phyloP scores from a whole-genome alignment of 2,888 invertebrate genomes.

The Meganola albula region DNA sequence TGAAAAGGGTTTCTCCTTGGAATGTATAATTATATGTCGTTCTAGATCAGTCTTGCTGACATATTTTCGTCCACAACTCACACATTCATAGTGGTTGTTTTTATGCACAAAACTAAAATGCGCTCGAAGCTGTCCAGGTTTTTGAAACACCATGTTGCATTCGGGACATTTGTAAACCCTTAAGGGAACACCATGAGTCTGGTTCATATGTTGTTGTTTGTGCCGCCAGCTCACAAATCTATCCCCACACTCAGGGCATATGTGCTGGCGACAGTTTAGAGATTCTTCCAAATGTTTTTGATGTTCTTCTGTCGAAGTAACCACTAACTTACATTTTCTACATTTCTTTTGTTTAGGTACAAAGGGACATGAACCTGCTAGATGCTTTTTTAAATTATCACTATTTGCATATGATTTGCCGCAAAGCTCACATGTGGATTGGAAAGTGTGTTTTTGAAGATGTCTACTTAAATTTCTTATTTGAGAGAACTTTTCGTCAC shows the following conservation, averaged over 20 bases:
- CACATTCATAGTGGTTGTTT: conserved; percentile 23
- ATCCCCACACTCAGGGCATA: conserved; percentile 34
- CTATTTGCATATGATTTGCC: conserved; percentile 39
- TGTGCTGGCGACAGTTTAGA: conserved; percentile 35
- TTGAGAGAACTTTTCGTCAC: conserved; percentile 34
- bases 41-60: conserved; percentile 26
- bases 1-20: conserved; percentile 13
- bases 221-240: conserved; percentile 35
- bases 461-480: conserved; percentile 40
- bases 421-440: conserved; percentile 42
- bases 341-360: conserved; percentile 27
- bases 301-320: conserved; percentile 31
- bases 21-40: conserved; percentile 39
- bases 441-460: conserved; percentile 38
- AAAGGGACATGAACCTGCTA: conserved; percentile 14
- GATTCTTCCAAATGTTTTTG: conserved; percentile 30
- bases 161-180: neutral
- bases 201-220: conserved; percentile 34
- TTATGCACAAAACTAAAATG: conserved; percentile 21
- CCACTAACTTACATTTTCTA: conserved; percentile 37
- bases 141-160: neutral
- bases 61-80: conserved; percentile 31
- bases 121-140: neutral
- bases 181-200: conserved; percentile 25
- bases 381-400: conserved; percentile 32